These are phyloP conservation scores for Cantharis nigra DNA, from an alignment of 2,888 invertebrate species.

Conservation along the genomic window DNA sequence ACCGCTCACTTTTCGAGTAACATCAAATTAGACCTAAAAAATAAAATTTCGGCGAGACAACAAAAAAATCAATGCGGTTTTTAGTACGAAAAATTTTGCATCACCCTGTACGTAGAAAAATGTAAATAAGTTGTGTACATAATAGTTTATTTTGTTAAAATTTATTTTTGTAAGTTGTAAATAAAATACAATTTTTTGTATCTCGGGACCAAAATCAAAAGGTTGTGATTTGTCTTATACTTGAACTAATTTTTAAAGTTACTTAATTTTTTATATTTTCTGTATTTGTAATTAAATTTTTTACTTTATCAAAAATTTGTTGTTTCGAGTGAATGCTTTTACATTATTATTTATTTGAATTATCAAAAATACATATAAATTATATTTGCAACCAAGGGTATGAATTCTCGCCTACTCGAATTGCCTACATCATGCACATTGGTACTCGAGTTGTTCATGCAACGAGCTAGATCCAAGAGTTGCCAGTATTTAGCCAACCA, in stretches of 20 bases:
- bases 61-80: conserved; percentile 7
- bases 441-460: too few relatives aligned
- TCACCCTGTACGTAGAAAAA: not conserved
- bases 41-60: conserved; percentile 52
- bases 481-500: too few relatives aligned
- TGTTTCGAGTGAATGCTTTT: too few relatives aligned
- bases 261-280: not conserved
- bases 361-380: too few relatives aligned
- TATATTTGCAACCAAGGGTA: too few relatives aligned
- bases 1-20: conserved; percentile 17
- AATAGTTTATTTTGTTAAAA: conserved; percentile 1
- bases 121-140: not conserved
- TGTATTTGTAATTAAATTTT: not conserved
- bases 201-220: not conserved
- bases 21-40: conserved; percentile 53
- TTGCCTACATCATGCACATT: too few relatives aligned
- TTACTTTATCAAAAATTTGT: not conserved
- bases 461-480: too few relatives aligned
- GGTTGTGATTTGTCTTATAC: not conserved
- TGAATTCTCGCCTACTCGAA: too few relatives aligned
- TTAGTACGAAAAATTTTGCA: not conserved
- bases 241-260: not conserved
- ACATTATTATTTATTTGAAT: too few relatives aligned
- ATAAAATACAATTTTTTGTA: not conserved
- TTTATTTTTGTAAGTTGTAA: not conserved